These are phyloP conservation scores for Machimus rusticus DNA, from an alignment of 2,888 invertebrate species.

Conservation along the genomic window DNA sequence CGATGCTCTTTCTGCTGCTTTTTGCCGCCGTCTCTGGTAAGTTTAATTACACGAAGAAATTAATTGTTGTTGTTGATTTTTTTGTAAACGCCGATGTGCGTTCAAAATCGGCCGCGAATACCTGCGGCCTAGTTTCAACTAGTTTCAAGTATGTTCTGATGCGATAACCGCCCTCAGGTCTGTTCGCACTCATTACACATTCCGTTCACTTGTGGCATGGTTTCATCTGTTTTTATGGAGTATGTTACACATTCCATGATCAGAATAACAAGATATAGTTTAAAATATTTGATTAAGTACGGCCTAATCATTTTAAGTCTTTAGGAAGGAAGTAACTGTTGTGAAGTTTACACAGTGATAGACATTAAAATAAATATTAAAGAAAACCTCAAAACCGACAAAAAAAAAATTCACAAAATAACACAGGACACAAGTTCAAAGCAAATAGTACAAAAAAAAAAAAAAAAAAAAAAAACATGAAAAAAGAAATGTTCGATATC, in stretches of 20 bases:
- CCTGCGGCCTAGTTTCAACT: background rate
- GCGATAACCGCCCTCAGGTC: background rate
- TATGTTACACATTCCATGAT: background rate
- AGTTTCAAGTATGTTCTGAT: background rate
- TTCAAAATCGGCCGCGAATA: background rate
- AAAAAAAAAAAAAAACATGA: no score
- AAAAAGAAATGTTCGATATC: no score
- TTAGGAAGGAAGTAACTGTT: no score
- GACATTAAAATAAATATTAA: no score
- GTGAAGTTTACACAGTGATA: no score
- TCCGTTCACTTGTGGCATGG: background rate
- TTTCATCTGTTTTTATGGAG: background rate
- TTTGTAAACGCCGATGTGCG: background rate
- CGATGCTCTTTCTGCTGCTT: background rate
- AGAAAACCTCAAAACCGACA: no score
- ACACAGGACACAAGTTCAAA: no score
- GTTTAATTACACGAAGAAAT: background rate
- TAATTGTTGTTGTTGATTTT: background rate
- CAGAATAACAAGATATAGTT: background rate
- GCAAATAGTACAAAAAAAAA: no score
- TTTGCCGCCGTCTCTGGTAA: conserved; percentile 13
- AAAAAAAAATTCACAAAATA: no score
- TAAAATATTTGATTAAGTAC: background rate
- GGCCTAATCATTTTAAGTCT: no score
- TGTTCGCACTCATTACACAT: background rate